Evolutionary conservation across 2,888 invertebrate genomes (phyloP), one percentile per base, ranked within the genome.

Genomic region (Diaprepes abbreviatus): DNA sequence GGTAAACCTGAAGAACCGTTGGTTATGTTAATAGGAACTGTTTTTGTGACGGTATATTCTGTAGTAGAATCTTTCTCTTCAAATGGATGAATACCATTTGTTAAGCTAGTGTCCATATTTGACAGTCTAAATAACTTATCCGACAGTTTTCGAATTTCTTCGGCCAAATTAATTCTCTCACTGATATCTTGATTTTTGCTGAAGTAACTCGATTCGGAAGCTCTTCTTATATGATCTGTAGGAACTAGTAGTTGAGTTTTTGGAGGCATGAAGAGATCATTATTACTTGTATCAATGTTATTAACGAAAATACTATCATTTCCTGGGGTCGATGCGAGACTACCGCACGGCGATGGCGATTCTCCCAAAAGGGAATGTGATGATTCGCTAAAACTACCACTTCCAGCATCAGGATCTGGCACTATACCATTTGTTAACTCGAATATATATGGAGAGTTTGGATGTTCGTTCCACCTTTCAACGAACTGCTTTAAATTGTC

Each of bases 391-490:
- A 19, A 50, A 31, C 48, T 48, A 45, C 58, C 54, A 16, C 65
- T 52, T 21, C 48, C 50, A 9, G 57, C 24, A 7, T 62, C 57
- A 3, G 33, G 31, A 48, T 59, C 60, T 5, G 38, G 36, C 6
- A 57, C 48, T 4, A 59, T 45, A 48, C 57, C 63, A 35, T 60
- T 31, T 35, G 88, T 86, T 74, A 89, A 89, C 79, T 94, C 94
- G 80, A 94, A 92, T 14, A 92, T 88, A 83, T 95, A 95, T 0
- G 95, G 94, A 43, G 94, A 94, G 84, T 94, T 92, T 0, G 94
- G 94, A 82, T 94, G 94, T 78, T 94, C 94, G 79, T 93, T 91
- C 94, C 95, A 95, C 66, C 95, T 88, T 80, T 94, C 94, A 57
- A 95, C 94, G 85, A 95, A 95, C 77, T 91, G 87, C 77, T 91